Conservation (phyloP, 2,113 vertebrate genomes). For the Vidua chalybeata region DNA sequence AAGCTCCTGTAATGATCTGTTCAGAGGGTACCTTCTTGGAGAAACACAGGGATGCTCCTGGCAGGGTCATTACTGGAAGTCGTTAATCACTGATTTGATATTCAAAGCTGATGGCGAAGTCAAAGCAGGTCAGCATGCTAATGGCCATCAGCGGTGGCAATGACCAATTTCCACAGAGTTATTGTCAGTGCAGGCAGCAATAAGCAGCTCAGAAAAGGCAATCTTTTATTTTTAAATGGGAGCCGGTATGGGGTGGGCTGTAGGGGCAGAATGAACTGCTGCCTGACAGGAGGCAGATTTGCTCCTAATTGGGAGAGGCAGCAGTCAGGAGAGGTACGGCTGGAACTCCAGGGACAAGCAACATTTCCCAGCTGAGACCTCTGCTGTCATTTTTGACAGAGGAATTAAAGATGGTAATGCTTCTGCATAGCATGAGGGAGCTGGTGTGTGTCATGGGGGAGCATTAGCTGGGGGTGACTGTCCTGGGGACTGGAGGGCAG, state of each 20-base stretch:
- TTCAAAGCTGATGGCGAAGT: slow-evolving; percentile 56
- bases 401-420: not conserved
- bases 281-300: slow-evolving; percentile 43
- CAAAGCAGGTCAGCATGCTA: slow-evolving; percentile 63
- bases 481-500: not conserved
- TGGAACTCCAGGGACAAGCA: not conserved
- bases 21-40: slow-evolving; percentile 49
- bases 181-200: slow-evolving; percentile 52
- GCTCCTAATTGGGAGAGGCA: slow-evolving; percentile 53
- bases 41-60: slow-evolving; percentile 45
- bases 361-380: slow-evolving; percentile 20
- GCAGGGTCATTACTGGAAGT: slow-evolving; percentile 49
- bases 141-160: slow-evolving; percentile 58
- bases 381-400: not conserved
- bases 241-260: not conserved
- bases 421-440: not conserved
- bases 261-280: not conserved
- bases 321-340: not conserved
- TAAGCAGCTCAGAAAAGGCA: slow-evolving; percentile 41
- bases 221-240: slow-evolving; percentile 64
- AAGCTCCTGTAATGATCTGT: slow-evolving; percentile 55
- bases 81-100: slow-evolving; percentile 67
- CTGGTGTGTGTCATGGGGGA: not conserved
- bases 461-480: rapidly evolving
- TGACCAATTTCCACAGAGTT: slow-evolving; percentile 62